Evolutionary conservation across 2,888 invertebrate species (phyloP).

Genomic region (Tribolium freemani): DNA sequence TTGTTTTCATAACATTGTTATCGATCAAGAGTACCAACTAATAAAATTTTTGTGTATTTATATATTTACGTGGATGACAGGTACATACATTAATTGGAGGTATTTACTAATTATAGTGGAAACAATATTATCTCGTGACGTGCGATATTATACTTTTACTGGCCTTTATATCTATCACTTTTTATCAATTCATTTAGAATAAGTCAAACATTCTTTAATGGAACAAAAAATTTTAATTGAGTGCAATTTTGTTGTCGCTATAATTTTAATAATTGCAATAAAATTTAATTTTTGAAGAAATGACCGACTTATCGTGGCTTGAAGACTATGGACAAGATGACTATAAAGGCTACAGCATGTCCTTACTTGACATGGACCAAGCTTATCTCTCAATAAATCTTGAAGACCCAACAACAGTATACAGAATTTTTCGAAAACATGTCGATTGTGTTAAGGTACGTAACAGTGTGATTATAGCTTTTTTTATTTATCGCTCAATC

Average conservation of each 20-base stretch:
- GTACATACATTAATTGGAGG: neutral
- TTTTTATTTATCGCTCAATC: neutral
- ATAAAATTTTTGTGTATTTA: neutral
- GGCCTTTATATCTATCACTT: neutral
- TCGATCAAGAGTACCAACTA: neutral
- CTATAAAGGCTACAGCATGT: conserved; percentile 72
- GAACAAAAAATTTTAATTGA: neutral
- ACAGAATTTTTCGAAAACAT: conserved; percentile 37
- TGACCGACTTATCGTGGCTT: conserved; percentile 70
- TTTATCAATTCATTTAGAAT: neutral
- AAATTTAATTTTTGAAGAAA: neutral
- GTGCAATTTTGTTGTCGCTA: neutral
- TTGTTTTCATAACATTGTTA: neutral
- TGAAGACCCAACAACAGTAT: neutral
- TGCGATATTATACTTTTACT: neutral
- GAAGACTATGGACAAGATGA: conserved; percentile 72
- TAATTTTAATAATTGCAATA: neutral
- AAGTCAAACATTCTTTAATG: neutral
- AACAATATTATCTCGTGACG: conserved; percentile 10
- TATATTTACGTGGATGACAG: neutral
- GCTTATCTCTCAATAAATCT: conserved; percentile 70
- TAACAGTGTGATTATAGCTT: neutral
- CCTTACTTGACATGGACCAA: conserved; percentile 75
- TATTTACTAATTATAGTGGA: conserved; percentile 8
- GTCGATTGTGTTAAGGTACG: conserved; percentile 55